These are phyloP conservation scores for Didymodactylos carnosus DNA, from an alignment of 2,888 invertebrate genomes.

Conservation along the genomic window DNA sequence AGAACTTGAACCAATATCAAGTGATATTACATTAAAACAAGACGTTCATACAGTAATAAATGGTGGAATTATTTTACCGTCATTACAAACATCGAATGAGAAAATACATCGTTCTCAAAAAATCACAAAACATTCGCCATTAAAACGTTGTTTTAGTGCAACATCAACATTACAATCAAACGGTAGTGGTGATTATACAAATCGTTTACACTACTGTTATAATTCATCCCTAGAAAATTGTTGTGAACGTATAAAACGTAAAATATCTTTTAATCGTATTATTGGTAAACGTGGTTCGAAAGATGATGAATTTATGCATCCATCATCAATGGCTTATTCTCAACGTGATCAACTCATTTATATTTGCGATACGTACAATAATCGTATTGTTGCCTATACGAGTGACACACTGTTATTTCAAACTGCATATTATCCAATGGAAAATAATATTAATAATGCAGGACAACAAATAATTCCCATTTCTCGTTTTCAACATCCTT, in stretches of 20 bases:
- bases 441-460: too few relatives aligned
- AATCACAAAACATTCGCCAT: not conserved
- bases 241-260: too few relatives aligned
- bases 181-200: not conserved
- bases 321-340: not conserved
- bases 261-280: too few relatives aligned
- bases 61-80: too few relatives aligned
- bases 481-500: slow-evolving; percentile 11
- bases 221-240: not conserved
- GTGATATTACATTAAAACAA: not conserved
- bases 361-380: not conserved
- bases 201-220: not conserved
- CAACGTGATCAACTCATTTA: not conserved
- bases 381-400: not conserved
- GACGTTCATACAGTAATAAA: too few relatives aligned
- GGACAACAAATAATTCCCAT: too few relatives aligned
- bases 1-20: not conserved
- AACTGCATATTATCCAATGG: not conserved
- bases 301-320: not conserved
- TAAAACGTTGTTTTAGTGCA: not conserved
- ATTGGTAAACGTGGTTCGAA: not conserved
- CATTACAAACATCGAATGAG: not conserved
- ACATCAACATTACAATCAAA: not conserved
- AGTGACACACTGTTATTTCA: not conserved
- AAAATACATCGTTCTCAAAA: not conserved